A percentile compares a stretch with the other conserved stretches of the same genome.
Conservation (phyloP, 2,888 invertebrate genomes). For the Ptilodon capucinus region DNA sequence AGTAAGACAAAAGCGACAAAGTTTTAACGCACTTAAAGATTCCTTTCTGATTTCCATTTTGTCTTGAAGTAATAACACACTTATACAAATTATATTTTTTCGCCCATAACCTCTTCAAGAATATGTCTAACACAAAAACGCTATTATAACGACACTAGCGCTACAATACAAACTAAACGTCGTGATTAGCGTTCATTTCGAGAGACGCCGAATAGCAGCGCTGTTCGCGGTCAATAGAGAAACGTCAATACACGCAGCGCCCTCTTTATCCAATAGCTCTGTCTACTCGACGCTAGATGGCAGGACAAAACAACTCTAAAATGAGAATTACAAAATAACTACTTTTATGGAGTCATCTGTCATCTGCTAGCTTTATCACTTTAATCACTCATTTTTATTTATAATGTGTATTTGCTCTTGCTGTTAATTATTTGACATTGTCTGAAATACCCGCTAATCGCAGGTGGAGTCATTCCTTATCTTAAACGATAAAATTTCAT, state of each 20-base stretch:
- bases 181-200: conserved; percentile 17
- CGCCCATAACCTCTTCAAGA: conserved; percentile 57
- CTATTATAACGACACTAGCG: conserved; percentile 46
- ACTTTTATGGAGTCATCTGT: too few relatives aligned
- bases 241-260: conserved; percentile 13
- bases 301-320: too few relatives aligned
- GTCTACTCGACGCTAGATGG: conserved; percentile 39
- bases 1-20: conserved; percentile 89
- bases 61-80: conserved; percentile 22
- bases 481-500: too few relatives aligned
- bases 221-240: conserved; percentile 29
- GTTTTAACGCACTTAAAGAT: conserved; percentile 83
- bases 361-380: too few relatives aligned
- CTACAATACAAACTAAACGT: conserved; percentile 31
- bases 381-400: too few relatives aligned
- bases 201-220: conserved; percentile 39
- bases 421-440: too few relatives aligned
- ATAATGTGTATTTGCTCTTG: too few relatives aligned
- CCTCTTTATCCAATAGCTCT: conserved; percentile 4
- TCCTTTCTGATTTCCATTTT: conserved; percentile 84
- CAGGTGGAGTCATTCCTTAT: too few relatives aligned
- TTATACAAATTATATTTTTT: conserved; percentile 29
- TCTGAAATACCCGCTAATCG: too few relatives aligned
- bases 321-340: too few relatives aligned
- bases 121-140: conserved; percentile 29